Evolutionary conservation across 2,888 invertebrate genomes (phyloP), one percentile per base, ranked within the genome.

Genomic region (Lordiphosa fenestrarum): DNA sequence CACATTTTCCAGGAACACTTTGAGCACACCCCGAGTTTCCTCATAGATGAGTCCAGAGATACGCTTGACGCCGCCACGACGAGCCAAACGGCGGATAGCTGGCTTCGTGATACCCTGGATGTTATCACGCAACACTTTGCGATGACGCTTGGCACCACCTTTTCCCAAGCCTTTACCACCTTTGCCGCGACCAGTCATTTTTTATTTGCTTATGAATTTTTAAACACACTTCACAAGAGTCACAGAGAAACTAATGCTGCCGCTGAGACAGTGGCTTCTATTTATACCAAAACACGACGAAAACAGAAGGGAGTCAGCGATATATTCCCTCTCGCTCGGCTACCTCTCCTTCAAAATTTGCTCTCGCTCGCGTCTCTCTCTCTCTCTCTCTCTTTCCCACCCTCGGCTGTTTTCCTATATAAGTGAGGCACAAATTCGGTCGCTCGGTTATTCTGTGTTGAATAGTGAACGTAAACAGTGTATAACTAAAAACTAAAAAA

Each of bases 11-110:
- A 96, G 91, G 87, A 96, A 96, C 73, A 82, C 89, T 85, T 95
- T 95, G 23, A 95, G 86, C 0, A 95, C 94, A 37, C 94, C 94
- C 40, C 95, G 91, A 10, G 94, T 95, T 88, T 95, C 95, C 87
- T 95, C 95, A 87, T 95, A 95, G 65, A 95, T 94, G 47, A 94
- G 88, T 0, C 94, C 94, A 10, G 94, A 94, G 49, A 95, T 94
- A 73, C 93, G 90, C 68, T 94, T 94, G 0, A 93, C 94, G 4
- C 94, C 95, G 0, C 93, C 93, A 68, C 93, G 89, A 60, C 95
- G 91, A 21, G 94, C 95, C 72, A 95, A 88, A 89, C 95, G 92
- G 85, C 94, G 91, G 66, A 94, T 95, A 0, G 95, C 94, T 1
- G 95, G 94, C 69, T 94, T 95, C 0, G 94, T 19, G 19, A 19